These are phyloP conservation scores for Neosalanx taihuensis DNA, from an alignment of 2,797 vertebrate species.

Conservation along the genomic window DNA sequence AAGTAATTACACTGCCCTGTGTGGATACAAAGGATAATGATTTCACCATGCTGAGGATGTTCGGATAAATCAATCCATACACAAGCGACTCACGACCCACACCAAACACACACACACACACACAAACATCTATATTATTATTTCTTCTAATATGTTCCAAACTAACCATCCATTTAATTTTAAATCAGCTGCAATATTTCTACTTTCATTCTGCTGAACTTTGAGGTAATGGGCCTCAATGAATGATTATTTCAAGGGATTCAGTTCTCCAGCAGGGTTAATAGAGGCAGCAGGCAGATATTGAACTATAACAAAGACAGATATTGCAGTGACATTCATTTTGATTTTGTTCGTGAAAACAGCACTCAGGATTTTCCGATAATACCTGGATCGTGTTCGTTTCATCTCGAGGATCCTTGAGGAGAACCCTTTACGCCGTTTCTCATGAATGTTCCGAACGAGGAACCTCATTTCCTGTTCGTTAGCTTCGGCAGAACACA, in stretches of 20 bases:
- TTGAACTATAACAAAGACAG: constrained; percentile 43
- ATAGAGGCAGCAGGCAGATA: constrained; percentile 13
- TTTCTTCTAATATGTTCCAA: constrained; percentile 30
- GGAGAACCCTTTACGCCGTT: background rate
- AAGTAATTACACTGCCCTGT: constrained; percentile 15
- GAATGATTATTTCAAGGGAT: constrained; percentile 18
- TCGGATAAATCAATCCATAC: constrained; percentile 20
- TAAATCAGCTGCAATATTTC: constrained; percentile 32
- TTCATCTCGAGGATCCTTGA: constrained; percentile 2
- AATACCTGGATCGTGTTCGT: background rate
- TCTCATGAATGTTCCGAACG: background rate
- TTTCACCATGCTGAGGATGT: constrained; percentile 13
- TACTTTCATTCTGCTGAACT: constrained; percentile 21
- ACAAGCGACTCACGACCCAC: constrained; percentile 16
- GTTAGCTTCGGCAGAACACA: background rate
- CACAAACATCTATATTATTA: constrained; percentile 52
- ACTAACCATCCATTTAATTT: constrained; percentile 29
- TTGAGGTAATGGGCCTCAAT: constrained; percentile 23
- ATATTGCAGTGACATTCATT: constrained; percentile 52
- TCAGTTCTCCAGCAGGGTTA: background rate
- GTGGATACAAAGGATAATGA: constrained; percentile 23
- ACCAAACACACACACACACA: constrained; percentile 24
- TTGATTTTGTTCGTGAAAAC: constrained; percentile 50
- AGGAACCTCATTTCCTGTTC: background rate
- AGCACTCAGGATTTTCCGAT: constrained; percentile 32